Evolutionary conservation across 2,888 invertebrate genomes (phyloP).

Genomic region (Chrysodeixis includens): DNA sequence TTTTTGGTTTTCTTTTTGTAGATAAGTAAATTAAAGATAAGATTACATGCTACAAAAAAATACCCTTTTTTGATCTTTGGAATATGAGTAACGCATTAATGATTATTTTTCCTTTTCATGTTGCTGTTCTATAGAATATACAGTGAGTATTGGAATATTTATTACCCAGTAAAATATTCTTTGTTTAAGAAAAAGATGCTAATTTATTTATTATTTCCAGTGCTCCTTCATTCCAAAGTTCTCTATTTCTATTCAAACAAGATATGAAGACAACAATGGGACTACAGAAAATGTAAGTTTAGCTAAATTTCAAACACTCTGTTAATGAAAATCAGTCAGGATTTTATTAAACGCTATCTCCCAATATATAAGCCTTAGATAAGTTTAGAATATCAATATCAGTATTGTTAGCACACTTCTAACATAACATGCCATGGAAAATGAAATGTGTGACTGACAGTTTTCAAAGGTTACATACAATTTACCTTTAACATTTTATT

Average conservation of each 20-base stretch:
- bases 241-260: slow-evolving; percentile 95
- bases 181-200: neutral
- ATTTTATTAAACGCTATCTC: no score
- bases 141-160: slow-evolving; percentile 32
- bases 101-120: slow-evolving; percentile 32
- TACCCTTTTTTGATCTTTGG: neutral
- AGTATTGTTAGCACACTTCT: no score
- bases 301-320: neutral
- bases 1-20: slow-evolving; percentile 16
- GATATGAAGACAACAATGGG: slow-evolving; percentile 97
- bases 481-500: no score
- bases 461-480: no score
- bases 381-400: no score
- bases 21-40: neutral
- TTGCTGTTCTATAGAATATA: slow-evolving; percentile 39
- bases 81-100: neutral
- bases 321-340: no score
- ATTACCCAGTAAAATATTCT: neutral
- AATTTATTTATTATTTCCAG: slow-evolving; percentile 86
- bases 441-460: no score
- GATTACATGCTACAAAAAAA: neutral
- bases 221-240: slow-evolving; percentile 97
- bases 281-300: slow-evolving; percentile 95
- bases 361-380: no score
- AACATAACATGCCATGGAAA: no score